phyloP scores from a whole-genome alignment of 2,797 vertebrate genomes.

The Knipowitschia caucasica region DNA sequence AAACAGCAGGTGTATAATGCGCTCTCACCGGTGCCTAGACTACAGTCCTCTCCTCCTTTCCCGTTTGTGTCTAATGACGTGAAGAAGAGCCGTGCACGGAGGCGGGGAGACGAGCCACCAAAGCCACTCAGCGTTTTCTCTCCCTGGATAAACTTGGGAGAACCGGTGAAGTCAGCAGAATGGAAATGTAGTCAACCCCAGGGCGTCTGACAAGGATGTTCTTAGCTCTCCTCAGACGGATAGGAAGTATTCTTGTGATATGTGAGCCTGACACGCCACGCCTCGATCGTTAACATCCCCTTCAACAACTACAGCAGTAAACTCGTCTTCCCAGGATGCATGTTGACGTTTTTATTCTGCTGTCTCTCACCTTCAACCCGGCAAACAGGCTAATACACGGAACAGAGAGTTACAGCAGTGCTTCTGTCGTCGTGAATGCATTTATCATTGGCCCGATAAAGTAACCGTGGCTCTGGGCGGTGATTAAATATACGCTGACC shows the following conservation, averaged over 20 bases:
- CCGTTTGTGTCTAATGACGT: conserved; percentile 20
- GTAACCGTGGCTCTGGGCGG: conserved; percentile 9
- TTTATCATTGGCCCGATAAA: conserved; percentile 35
- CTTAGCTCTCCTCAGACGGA: conserved; percentile 26
- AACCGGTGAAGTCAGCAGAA: conserved; percentile 53
- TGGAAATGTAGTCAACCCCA: conserved; percentile 51
- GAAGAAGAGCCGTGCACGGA: conserved; percentile 4
- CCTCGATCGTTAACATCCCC: conserved; percentile 14
- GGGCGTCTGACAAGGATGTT: conserved; percentile 38
- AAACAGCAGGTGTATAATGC: conserved; percentile 40
- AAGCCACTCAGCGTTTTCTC: conserved; percentile 60
- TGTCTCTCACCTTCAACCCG: conserved; percentile 33
- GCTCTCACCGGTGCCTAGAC: conserved; percentile 13
- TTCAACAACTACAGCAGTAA: conserved; percentile 43
- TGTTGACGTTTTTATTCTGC: conserved; percentile 56
- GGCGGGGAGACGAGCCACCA: conserved; percentile 26
- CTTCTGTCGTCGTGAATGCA: conserved; percentile 21
- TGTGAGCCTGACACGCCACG: conserved; percentile 29
- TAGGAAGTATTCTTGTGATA: conserved; percentile 29
- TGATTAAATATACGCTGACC: conserved; percentile 40
- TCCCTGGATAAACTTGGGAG: conserved; percentile 9
- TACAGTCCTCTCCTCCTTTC: conserved; percentile 22
- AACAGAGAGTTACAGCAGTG: conserved; percentile 12
- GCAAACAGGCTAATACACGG: conserved; percentile 20
- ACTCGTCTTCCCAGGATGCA: conserved; percentile 53